Percentiles rank a stretch among this genome's conserved stretches.
Conservation (phyloP, 1,140 invertebrate species). For the Bilobella aurantiaca region DNA sequence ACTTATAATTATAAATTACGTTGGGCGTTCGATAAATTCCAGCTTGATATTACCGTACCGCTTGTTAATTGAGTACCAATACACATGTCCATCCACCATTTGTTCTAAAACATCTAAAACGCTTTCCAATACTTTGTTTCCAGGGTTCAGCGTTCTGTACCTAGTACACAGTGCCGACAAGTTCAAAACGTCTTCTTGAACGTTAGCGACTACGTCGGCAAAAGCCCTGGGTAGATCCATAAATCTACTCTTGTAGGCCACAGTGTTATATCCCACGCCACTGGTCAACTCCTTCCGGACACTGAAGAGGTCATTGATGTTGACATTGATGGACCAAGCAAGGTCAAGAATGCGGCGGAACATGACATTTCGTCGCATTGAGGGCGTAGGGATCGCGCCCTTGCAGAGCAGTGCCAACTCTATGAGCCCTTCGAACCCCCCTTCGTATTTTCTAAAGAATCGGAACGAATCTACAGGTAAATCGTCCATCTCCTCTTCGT, state of each 20-base stretch:
- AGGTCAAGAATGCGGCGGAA: neutral
- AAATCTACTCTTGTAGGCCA: neutral
- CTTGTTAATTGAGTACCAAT: neutral
- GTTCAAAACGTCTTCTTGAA: neutral
- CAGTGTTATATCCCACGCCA: neutral
- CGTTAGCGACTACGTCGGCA: neutral
- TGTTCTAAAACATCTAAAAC: neutral
- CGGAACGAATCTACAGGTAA: neutral
- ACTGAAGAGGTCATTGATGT: conserved; percentile 1
- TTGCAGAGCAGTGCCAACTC: neutral
- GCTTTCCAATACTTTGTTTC: neutral
- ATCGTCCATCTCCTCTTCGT: neutral
- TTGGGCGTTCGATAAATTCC: neutral
- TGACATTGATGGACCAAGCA: neutral
- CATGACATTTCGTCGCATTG: neutral
- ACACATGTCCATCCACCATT: neutral
- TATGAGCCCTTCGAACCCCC: neutral
- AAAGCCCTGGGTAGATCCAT: neutral
- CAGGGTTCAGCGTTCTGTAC: neutral
- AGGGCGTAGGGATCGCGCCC: neutral
- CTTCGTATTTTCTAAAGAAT: neutral
- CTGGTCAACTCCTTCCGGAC: neutral
- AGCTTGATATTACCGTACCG: neutral
- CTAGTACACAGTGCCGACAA: neutral
- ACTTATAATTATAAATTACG: neutral